Evolutionary conservation across 2,113 vertebrate species (phyloP).

Genomic region (Protomyctophum bolini): DNA sequence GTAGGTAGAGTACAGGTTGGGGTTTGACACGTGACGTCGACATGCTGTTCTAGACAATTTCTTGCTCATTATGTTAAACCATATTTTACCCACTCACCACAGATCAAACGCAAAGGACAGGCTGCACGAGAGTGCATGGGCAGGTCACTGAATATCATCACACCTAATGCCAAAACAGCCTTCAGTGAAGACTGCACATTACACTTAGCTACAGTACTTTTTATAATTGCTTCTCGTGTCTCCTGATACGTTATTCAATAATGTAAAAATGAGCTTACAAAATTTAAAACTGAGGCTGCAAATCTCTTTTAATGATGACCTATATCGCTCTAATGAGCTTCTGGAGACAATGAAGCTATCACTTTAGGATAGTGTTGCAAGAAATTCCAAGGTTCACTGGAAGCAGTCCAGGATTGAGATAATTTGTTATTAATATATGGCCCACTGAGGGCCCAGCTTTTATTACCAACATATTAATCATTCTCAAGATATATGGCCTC

Average conservation of each 20-base stretch:
- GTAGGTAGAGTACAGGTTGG: too few relatives aligned
- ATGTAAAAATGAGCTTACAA: conserved; percentile 44
- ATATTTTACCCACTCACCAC: too few relatives aligned
- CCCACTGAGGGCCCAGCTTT: conserved; percentile 27
- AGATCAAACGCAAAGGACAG: too few relatives aligned
- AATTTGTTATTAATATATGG: conserved; percentile 45
- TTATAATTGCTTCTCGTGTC: conserved; percentile 39
- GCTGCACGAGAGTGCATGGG: too few relatives aligned
- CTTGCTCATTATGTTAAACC: too few relatives aligned
- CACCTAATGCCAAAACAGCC: background rate
- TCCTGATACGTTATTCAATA: conserved; percentile 54
- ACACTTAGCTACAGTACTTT: background rate
- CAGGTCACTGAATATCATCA: background rate
- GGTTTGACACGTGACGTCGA: too few relatives aligned
- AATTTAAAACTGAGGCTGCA: conserved; percentile 45
- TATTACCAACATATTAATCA: conserved; percentile 36
- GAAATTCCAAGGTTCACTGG: conserved; percentile 31
- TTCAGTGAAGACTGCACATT: background rate
- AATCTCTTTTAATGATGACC: conserved; percentile 62
- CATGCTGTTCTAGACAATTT: too few relatives aligned
- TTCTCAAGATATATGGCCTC: conserved; percentile 10
- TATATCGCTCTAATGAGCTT: conserved; percentile 50
- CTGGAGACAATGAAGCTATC: conserved; percentile 47
- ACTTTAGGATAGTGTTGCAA: conserved; percentile 18
- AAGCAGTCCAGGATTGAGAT: conserved; percentile 37